Base-by-base conservation (phyloP, 2,797 vertebrate species). In the Lagodon rhomboides region DNA sequence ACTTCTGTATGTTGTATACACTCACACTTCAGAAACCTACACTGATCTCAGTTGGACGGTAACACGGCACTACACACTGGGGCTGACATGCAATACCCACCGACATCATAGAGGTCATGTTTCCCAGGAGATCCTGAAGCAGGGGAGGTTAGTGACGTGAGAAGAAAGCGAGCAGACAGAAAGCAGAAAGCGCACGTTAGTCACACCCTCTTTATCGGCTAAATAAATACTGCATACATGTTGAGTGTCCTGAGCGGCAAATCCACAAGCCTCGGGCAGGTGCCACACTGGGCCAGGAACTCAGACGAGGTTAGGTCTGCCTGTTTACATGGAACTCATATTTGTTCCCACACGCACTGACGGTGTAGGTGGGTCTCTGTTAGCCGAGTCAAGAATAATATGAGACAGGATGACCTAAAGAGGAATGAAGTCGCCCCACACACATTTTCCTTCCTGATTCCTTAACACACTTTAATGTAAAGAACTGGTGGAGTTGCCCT, bases 71-170 rank as follows among this genome's bases (percentile, higher is more conserved):
- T 12, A 58, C 59, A 74, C 68, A 51, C 20, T 17, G 43, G 6
- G 13, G 47, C 15, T 44, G 20, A 70, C 44, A 58, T 51, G n/a
- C 41, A 17, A 53, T 91, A 95, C 93, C 87, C 93, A 94, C 91
- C 92, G 43, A 76, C 81, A 67, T 87, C 87, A 87, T 85, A 92
- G 71, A 92, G 85, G 85, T 92, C 89, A 59, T 90, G 92, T 85
- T 92, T 94, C 62, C 92, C 91, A 25, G 93, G 91, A 82, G 93
- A 93, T 92, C 94, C 94, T 93, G 90, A 86, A 51, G 72, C 87
- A 61, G 61, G 68, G 44, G 53, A 85, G 71, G 76, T 92, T 87
- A 93, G 88, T 73, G 44, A 73, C 53, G 75, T 20, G 62, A 72
- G 22, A 70, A 70, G 59, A 79, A 69, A 77, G 77, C 66, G 51